Base-by-base conservation (phyloP, 2,888 invertebrate species). In the Drosophila leonis region DNA sequence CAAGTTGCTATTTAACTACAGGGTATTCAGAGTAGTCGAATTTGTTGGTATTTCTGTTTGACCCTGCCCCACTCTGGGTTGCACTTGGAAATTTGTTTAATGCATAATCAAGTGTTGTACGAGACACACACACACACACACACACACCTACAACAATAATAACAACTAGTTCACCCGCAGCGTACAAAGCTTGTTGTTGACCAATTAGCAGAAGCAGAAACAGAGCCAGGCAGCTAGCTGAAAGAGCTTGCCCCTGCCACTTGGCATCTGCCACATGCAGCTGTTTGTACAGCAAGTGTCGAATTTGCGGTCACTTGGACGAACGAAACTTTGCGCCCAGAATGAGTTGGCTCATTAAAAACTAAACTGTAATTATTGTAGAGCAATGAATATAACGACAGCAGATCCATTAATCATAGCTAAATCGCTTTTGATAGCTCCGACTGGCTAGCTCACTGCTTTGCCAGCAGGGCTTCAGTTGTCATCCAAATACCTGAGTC, bases 311-410 rank as follows among this genome's bases (percentile, higher is more conserved):
- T 37, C 31, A 35, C 64, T 64, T 64, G 55, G 46, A 20, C 49
- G 20, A 24, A n/a, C 15, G 18, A 57, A 54, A 37, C 35, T 48
- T 61, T 18, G 35, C 31, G 31, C n/a, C 59, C 20, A 56, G 55
- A 49, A 76, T 75, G 60, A 68, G 77, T 77, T 76, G 73, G 49
- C 81, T 77, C 81, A 82, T 82, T 84, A 82, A 82, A 79, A 77
- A 82, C 82, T 77, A 69, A 77, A 82, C 66, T 80, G 65, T 82
- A 82, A 84, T 82, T 84, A 82, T 78, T 72, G 51, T 57, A 29
- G 31, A 33, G 54, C 63, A 57, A 57, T 75, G 56, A 74, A 61
- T 64, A 56, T 29, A 41, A 27, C 20, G 20, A 37, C 39, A 60
- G 29, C 9, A 20, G 10, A 42, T 35, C 42, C 55, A 74, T 76